Evolutionary conservation across 2,888 invertebrate species (phyloP), one percentile per base, ranked within the genome.

Genomic region (Lochmaea capreae): DNA sequence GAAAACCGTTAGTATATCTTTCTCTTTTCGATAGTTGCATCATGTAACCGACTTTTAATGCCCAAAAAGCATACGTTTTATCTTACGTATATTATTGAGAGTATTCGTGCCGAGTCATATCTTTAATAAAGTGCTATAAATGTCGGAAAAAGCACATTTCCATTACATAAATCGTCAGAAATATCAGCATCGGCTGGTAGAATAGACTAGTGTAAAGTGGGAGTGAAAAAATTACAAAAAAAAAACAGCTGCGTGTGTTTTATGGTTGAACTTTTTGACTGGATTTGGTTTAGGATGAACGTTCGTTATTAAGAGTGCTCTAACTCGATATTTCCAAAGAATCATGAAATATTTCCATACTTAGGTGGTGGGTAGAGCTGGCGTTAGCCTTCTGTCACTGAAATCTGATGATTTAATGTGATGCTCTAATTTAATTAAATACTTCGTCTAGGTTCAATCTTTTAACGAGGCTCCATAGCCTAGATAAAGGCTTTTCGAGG

Each of bases 151-250:
- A 69, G 59, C 59, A 12, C 58, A 58, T 67, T 54, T 68, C 67
- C 67, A 68, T 68, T 68, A 68, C 59, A 68, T 68, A 68, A 68
- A 68, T 68, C 43, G 67, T 39, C 43, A 18, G 59, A 61, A 68
- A 68, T 68, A 68, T 68, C 67, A 65, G 43, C 57, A 18, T 18
- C 22, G 22, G 57, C n/a, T 57, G 18, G 57, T 57, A 14, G 46
- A 33, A 63, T 63, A 67, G 54, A 49, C 26, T 16, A 67, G 57
- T 33, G 67, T 18, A 57, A 57, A 67, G 52, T 39, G 18, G 67
- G 9, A 22, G 57, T 11, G 39, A 39, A 57, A 54, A 14, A 42
- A 39, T 16, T 0, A 43, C 16, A 39, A 67, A 57, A 22, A 39
- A 22, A 67, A 39, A 57, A 8, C 67, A 26, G 18, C 49, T 39